Evolutionary conservation across 2,888 invertebrate genomes (phyloP).

Genomic region (Deilephila elpenor): DNA sequence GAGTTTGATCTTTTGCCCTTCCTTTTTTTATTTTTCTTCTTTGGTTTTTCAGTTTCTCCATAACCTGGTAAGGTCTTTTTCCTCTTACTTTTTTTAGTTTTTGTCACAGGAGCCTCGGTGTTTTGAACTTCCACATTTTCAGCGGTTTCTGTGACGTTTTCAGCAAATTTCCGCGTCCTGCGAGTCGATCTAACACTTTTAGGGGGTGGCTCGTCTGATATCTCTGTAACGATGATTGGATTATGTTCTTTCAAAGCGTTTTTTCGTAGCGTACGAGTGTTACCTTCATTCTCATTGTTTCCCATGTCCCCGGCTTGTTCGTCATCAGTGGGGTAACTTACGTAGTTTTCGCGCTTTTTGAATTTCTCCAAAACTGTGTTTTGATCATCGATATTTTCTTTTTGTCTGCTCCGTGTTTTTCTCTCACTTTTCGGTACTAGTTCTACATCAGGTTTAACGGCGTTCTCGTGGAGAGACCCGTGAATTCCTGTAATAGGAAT

Average conservation of each 20-base stretch:
- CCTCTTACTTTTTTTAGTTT: constrained; percentile 52
- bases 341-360: constrained; percentile 67
- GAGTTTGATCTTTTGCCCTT: constrained; percentile 50
- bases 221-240: constrained; percentile 35
- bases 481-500: constrained; percentile 65
- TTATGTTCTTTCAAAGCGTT: constrained; percentile 62
- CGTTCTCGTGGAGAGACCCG: constrained; percentile 52
- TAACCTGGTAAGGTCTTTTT: constrained; percentile 38
- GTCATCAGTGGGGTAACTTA: constrained; percentile 65
- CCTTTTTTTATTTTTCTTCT: constrained; percentile 59
- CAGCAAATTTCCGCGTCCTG: constrained; percentile 51
- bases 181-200: constrained; percentile 55
- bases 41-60: constrained; percentile 38
- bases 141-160: constrained; percentile 40
- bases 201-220: constrained; percentile 36
- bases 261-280: constrained; percentile 48
- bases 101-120: constrained; percentile 40
- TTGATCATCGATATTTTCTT: constrained; percentile 53
- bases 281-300: constrained; percentile 38
- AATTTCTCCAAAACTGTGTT: constrained; percentile 44
- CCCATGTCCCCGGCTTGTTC: constrained; percentile 41
- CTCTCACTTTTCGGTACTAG: constrained; percentile 52
- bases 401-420: constrained; percentile 61
- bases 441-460: constrained; percentile 41
- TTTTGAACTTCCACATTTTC: constrained; percentile 39